Evolutionary conservation across 2,888 invertebrate species (phyloP).

Genomic region (Eudemis profundana): DNA sequence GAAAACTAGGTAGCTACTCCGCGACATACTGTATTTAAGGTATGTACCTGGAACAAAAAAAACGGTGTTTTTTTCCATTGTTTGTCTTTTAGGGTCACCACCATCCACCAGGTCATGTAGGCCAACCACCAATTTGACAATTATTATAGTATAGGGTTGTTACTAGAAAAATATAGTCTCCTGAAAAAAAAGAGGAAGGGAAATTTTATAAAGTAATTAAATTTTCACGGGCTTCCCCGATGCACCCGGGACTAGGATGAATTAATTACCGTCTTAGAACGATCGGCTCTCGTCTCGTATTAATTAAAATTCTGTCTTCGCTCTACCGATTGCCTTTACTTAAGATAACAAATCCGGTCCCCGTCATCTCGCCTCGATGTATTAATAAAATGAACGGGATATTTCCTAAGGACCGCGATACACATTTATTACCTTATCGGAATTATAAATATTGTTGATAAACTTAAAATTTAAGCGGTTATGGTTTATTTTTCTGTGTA

Average conservation of each 20-base stretch:
- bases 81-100: neutral
- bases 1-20: no score
- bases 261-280: slow-evolving; percentile 57
- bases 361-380: slow-evolving; percentile 46
- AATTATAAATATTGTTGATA: neutral
- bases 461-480: neutral
- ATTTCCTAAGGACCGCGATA: slow-evolving; percentile 14
- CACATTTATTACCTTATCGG: slow-evolving; percentile 11
- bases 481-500: neutral
- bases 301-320: slow-evolving; percentile 68
- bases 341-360: slow-evolving; percentile 58
- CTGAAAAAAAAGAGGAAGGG: neutral
- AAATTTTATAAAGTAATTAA: neutral
- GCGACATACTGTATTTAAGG: no score
- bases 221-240: slow-evolving; percentile 5
- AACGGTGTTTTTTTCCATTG: neutral
- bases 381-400: slow-evolving; percentile 32
- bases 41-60: no score
- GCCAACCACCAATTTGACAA: no score
- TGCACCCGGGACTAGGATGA: slow-evolving; percentile 48
- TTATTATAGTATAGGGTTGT: no score
- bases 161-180: neutral
- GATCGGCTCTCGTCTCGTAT: slow-evolving; percentile 57
- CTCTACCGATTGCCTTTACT: slow-evolving; percentile 60
- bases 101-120: no score